Conservation (phyloP, 1,140 invertebrate species). For the Listronotus oregonensis region DNA sequence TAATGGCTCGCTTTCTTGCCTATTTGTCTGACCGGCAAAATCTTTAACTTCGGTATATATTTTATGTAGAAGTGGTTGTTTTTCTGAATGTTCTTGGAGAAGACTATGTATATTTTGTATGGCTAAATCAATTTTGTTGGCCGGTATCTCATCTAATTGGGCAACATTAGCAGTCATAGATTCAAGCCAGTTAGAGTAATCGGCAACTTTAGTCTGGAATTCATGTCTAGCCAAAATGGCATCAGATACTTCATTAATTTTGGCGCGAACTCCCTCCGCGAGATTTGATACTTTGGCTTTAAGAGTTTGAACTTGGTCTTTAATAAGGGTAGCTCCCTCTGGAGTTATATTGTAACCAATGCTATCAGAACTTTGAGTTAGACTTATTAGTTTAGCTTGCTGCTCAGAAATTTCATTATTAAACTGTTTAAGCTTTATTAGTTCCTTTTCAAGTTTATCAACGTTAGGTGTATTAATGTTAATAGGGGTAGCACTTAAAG, state of each 20-base stretch:
- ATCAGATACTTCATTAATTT: slow-evolving; percentile 80
- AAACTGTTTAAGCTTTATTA: slow-evolving; percentile 74
- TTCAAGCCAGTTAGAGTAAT: slow-evolving; percentile 85
- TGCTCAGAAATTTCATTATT: slow-evolving; percentile 82
- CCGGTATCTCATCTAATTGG: slow-evolving; percentile 78
- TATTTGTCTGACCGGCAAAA: slow-evolving; percentile 68
- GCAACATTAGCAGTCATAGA: slow-evolving; percentile 74
- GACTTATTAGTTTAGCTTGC: slow-evolving; percentile 76
- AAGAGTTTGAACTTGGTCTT: slow-evolving; percentile 72
- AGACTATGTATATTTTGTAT: slow-evolving; percentile 79
- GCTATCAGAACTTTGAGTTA: slow-evolving; percentile 79
- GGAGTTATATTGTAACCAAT: slow-evolving; percentile 75
- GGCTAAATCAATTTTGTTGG: slow-evolving; percentile 77
- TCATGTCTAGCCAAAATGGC: slow-evolving; percentile 80
- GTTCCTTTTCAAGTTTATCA: slow-evolving; percentile 73
- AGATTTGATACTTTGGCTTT: slow-evolving; percentile 73
- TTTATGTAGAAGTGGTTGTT: slow-evolving; percentile 71
- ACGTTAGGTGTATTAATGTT: slow-evolving; percentile 69
- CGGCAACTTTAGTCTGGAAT: slow-evolving; percentile 78
- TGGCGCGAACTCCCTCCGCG: slow-evolving; percentile 72
- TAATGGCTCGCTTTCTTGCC: slow-evolving; percentile 73
- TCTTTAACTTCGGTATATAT: slow-evolving; percentile 84
- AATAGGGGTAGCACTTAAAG: slow-evolving; percentile 61
- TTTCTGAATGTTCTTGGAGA: slow-evolving; percentile 80
- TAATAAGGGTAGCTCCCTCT: slow-evolving; percentile 74